Percentiles rank a stretch among this genome's conserved stretches.
phyloP scores from a whole-genome alignment of 2,888 invertebrate species.

The Idaea aversata region DNA sequence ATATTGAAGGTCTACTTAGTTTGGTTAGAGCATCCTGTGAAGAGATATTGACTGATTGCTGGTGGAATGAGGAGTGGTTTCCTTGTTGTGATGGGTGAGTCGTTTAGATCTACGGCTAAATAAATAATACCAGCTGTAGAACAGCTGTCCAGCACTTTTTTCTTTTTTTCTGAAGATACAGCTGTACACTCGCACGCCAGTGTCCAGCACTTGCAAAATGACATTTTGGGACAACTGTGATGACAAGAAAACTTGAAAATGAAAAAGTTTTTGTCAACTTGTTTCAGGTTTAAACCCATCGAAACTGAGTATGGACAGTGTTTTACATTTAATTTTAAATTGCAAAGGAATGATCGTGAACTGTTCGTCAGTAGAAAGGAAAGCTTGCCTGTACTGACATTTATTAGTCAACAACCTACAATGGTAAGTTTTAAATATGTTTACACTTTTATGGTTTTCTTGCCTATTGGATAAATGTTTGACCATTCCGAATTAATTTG shows the following conservation, averaged over 20 bases:
- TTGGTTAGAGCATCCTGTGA: slow-evolving; percentile 52
- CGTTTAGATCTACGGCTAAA: too few relatives aligned
- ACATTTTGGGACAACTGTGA: too few relatives aligned
- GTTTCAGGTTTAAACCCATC: slow-evolving; percentile 55
- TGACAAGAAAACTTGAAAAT: too few relatives aligned
- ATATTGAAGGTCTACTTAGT: slow-evolving; percentile 40
- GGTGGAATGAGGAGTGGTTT: slow-evolving; percentile 55
- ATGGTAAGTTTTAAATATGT: neutral
- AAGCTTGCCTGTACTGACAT: slow-evolving; percentile 68
- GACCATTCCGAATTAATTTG: too few relatives aligned
- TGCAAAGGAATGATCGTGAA: slow-evolving; percentile 33
- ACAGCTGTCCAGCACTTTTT: too few relatives aligned
- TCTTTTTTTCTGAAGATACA: too few relatives aligned
- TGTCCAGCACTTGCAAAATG: too few relatives aligned
- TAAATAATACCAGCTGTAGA: too few relatives aligned
- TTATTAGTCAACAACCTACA: slow-evolving; percentile 49
- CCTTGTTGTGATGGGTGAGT: slow-evolving; percentile 61
- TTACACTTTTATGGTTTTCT: neutral
- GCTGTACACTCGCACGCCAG: too few relatives aligned
- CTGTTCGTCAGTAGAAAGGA: slow-evolving; percentile 56
- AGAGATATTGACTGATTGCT: slow-evolving; percentile 58
- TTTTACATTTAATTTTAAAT: slow-evolving; percentile 62
- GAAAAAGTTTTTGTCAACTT: neutral
- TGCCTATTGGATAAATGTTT: too few relatives aligned
- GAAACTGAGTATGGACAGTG: slow-evolving; percentile 66